phyloP scores from a whole-genome alignment of 2,888 invertebrate genomes.

The Xylota segnis region DNA sequence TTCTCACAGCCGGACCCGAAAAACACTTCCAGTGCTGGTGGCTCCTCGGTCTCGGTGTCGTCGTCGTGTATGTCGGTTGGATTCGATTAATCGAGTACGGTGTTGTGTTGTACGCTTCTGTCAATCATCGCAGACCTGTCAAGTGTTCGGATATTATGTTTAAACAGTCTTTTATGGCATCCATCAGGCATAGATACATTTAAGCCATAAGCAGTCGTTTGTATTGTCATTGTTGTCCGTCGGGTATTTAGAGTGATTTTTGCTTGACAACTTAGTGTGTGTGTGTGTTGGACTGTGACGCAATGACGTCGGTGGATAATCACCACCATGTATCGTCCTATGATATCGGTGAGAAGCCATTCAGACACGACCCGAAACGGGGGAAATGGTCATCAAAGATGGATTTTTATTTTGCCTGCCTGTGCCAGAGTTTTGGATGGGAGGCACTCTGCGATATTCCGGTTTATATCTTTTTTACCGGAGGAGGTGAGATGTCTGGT shows the following conservation, averaged over 20 bases:
- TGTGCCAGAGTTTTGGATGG: conserved; percentile 93
- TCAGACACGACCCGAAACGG: conserved; percentile 82
- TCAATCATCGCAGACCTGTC: conserved; percentile 40
- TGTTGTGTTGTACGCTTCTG: conserved; percentile 35
- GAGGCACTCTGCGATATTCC: conserved; percentile 93
- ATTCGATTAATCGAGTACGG: conserved; percentile 47
- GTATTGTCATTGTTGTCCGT: conserved; percentile 6
- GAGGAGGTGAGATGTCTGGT: conserved; percentile 80
- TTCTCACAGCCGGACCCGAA: conserved; percentile 66
- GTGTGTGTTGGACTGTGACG: conserved; percentile 52
- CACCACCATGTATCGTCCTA: conserved; percentile 79
- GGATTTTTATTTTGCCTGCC: conserved; percentile 92
- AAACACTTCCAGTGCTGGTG: conserved; percentile 35
- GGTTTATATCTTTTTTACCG: conserved; percentile 80
- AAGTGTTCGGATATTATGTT: conserved; percentile 65
- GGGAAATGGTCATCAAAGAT: conserved; percentile 90
- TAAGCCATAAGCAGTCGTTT: conserved; percentile 46
- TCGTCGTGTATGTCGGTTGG: too few species aligned
- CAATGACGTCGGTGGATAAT: conserved; percentile 75
- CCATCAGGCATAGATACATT: conserved; percentile 35
- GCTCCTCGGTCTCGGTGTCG: conserved; percentile 33
- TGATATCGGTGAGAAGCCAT: conserved; percentile 82
- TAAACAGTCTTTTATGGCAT: conserved; percentile 58
- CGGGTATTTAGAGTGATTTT: conserved; percentile 43
- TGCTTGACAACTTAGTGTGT: conserved; percentile 5